A percentile compares a stretch with the other conserved stretches of the same genome.
phyloP scores from a whole-genome alignment of 1,140 invertebrate species.

The Scaptomyza graminum region DNA sequence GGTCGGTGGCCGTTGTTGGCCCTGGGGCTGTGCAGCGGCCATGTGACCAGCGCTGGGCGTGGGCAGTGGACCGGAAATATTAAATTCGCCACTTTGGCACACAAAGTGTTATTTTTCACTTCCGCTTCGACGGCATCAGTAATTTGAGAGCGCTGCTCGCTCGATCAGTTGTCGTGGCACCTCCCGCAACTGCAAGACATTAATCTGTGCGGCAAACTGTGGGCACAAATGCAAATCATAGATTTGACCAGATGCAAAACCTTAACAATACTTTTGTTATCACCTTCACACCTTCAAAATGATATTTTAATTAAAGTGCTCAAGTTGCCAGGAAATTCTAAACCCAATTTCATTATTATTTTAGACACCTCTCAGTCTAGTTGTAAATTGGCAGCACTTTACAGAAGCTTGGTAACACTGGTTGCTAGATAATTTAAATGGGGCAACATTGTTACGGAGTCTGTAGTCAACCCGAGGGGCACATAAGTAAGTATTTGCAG shows the following conservation, averaged over 20 bases:
- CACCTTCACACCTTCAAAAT: too few species aligned
- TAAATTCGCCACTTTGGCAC: conserved; percentile 77
- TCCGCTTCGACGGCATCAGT: conserved; percentile 53
- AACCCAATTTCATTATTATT: too few species aligned
- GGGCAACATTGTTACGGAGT: background rate
- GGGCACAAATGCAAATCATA: background rate
- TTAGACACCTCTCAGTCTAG: too few species aligned
- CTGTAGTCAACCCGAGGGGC: background rate
- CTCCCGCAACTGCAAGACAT: conserved; percentile 22
- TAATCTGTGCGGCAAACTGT: conserved; percentile 18
- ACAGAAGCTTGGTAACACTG: background rate
- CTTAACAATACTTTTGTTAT: too few species aligned
- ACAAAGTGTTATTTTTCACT: conserved; percentile 75
- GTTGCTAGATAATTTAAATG: background rate
- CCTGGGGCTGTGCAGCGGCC: conserved; percentile 15
- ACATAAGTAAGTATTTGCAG: conserved; percentile 5
- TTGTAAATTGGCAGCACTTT: too few species aligned
- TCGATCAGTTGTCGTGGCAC: conserved; percentile 47
- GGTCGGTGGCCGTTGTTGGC: conserved; percentile 6
- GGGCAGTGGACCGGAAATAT: conserved; percentile 69
- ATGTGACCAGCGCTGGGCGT: conserved; percentile 20
- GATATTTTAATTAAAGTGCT: too few species aligned
- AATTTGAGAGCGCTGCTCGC: conserved; percentile 15
- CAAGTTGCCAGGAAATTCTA: too few species aligned
- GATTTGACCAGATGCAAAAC: background rate